These are phyloP conservation scores for Lacanobia oleracea DNA, from an alignment of 2,888 invertebrate species.

Conservation along the genomic window DNA sequence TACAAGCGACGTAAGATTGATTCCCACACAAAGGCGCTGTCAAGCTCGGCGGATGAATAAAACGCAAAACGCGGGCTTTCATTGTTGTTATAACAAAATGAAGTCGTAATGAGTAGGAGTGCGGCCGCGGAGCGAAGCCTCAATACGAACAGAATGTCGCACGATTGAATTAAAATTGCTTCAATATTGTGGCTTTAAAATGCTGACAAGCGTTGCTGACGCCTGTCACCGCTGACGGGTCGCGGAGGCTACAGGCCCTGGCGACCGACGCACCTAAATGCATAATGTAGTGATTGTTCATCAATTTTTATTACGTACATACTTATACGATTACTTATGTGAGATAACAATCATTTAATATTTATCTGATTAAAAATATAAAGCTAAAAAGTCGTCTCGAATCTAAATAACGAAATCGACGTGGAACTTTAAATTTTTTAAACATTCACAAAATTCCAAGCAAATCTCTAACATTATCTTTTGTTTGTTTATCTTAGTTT, in stretches of 20 bases:
- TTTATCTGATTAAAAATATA: slow-evolving; percentile 31
- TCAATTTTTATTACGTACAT: slow-evolving; percentile 52
- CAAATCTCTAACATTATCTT: slow-evolving; percentile 27
- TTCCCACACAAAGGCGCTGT: slow-evolving; percentile 85
- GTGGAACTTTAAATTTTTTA: not conserved
- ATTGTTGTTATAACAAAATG: slow-evolving; percentile 89
- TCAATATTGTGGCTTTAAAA: slow-evolving; percentile 85
- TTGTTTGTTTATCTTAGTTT: slow-evolving; percentile 57
- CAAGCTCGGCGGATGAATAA: slow-evolving; percentile 82
- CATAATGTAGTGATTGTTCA: slow-evolving; percentile 57
- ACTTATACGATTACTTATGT: slow-evolving; percentile 34
- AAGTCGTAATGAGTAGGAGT: slow-evolving; percentile 88
- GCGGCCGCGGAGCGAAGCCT: slow-evolving; percentile 67
- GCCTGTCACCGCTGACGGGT: slow-evolving; percentile 75
- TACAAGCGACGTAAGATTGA: slow-evolving; percentile 86
- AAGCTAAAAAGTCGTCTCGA: not conserved
- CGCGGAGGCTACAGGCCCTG: slow-evolving; percentile 51
- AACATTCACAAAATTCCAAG: slow-evolving; percentile 19
- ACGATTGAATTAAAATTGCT: slow-evolving; percentile 88
- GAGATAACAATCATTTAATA: slow-evolving; percentile 39
- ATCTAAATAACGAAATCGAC: slow-evolving; percentile 16
- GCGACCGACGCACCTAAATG: slow-evolving; percentile 54
- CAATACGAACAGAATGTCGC: slow-evolving; percentile 81
- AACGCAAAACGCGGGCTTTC: slow-evolving; percentile 74
- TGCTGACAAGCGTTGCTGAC: slow-evolving; percentile 87